A percentile compares a stretch with the other conserved stretches of the same genome.
Evolutionary conservation across 2,113 vertebrate species (phyloP).

Genomic region (Grus americana): DNA sequence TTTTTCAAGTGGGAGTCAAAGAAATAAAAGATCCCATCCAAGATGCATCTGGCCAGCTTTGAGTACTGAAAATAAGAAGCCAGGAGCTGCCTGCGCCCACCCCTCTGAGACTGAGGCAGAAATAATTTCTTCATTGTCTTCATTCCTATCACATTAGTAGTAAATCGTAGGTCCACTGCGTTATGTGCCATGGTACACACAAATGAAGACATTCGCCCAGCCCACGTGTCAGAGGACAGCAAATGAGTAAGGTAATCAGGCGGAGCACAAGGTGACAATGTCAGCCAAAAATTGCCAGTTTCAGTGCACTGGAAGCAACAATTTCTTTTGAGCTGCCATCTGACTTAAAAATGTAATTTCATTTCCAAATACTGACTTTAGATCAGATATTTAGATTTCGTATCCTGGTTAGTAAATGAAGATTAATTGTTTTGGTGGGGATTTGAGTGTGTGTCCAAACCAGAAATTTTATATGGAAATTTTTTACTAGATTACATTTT

Average conservation of each 20-base stretch:
- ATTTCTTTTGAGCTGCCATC: not conserved
- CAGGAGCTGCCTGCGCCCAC: rapidly evolving
- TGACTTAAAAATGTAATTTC: not conserved
- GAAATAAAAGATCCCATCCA: not conserved
- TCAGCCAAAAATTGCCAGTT: not conserved
- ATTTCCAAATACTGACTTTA: not conserved
- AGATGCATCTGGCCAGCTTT: not conserved
- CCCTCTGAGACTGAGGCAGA: not conserved
- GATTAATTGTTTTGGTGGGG: not conserved
- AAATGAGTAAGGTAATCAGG: not conserved
- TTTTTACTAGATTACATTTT: not conserved
- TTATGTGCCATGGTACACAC: not conserved
- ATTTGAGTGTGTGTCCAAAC: not conserved
- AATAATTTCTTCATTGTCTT: not conserved
- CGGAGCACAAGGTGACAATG: not conserved
- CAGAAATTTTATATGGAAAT: not conserved
- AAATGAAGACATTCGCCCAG: not conserved
- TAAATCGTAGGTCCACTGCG: not conserved
- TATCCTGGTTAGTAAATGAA: not conserved
- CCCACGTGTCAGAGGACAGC: not conserved
- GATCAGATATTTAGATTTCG: not conserved
- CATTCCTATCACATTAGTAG: not conserved
- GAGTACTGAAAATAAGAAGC: not conserved
- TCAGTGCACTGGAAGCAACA: not conserved
- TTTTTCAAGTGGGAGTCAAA: not conserved